These are phyloP conservation scores for Dromococcyx pavoninus DNA, from an alignment of 2,797 vertebrate genomes.

Conservation along the genomic window DNA sequence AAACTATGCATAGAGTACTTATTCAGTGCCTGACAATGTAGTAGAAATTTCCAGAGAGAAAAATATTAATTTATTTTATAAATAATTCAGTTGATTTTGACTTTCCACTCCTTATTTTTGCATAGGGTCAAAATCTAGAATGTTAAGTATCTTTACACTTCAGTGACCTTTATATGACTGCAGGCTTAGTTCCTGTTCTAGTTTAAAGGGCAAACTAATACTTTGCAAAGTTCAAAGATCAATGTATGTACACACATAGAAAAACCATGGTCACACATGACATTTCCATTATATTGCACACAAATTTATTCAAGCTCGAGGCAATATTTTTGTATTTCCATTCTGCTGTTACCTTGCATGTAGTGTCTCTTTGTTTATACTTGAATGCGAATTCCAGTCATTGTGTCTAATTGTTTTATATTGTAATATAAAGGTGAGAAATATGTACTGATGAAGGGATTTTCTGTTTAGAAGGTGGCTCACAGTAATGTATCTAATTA, in stretches of 20 bases:
- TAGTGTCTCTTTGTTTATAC: neutral
- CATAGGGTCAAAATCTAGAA: neutral
- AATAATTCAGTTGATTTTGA: neutral
- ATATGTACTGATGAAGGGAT: neutral
- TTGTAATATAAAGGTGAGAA: neutral
- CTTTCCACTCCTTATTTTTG: neutral
- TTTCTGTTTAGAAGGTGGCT: neutral
- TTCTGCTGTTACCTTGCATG: neutral
- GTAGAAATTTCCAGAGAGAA: neutral
- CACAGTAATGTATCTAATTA: neutral
- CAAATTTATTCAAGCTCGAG: neutral
- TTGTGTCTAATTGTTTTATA: neutral
- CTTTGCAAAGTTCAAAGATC: slow-evolving; percentile 53
- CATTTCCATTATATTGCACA: slow-evolving; percentile 29
- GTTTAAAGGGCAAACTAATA: slow-evolving; percentile 25
- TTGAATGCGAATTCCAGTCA: neutral
- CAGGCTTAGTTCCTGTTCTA: neutral
- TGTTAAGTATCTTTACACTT: neutral
- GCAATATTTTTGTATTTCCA: neutral
- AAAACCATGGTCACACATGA: neutral
- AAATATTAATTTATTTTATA: neutral
- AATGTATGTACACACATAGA: neutral
- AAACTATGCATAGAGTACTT: neutral
- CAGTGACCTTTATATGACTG: slow-evolving; percentile 17
- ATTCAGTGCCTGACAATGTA: neutral